Evolutionary conservation across 2,797 vertebrate species (phyloP), one percentile per base, ranked within the genome.

Genomic region (Anolis apletophallus): DNA sequence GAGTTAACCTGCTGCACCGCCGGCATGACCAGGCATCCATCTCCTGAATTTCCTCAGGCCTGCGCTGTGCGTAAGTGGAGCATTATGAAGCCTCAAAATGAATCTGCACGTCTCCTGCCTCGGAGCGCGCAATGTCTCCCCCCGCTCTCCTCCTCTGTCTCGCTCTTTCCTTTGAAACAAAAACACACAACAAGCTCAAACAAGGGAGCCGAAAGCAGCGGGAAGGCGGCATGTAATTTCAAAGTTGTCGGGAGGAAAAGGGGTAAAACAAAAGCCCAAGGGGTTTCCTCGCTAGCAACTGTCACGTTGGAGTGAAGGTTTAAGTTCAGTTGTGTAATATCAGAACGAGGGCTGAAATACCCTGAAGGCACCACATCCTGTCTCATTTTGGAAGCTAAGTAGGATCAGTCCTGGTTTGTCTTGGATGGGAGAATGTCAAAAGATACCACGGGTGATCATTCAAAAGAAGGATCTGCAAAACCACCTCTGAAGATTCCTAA

Each of bases 1-100:
- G 95, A 90, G 95, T 94, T 96, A 96, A 96, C 96, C 96, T 5
- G 32, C 81, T 83, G 95, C 93, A 95, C 96, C 2, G 82, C 84
- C 95, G 89, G 96, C 96, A 97, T 97, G 96, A 96, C 95, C 96
- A 95, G 94, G 96, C 96, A 97, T 97, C 95, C 92, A 95, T 95
- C 93, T 83, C 87, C 93, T 94, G 95, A 95, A 97, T 97, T 96
- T 97, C 94, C 90, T 89, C 76, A 67, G 94, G 93, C 94, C 94
- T 92, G 94, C 85, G 87, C 59, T 50, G 94, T 94, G 95, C 92
- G 94, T 94, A 95, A 95, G 96, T 93, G 95, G 55, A 14, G 93
- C 91, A 88, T 97, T 93, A 97, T 97, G 96, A 97, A 95, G 91
- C 91, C 90, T 94, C 92, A 85, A 92, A 95, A 96, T 96, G 96